Base-by-base conservation (phyloP, 2,797 vertebrate genomes). In the Salmo trutta region DNA sequence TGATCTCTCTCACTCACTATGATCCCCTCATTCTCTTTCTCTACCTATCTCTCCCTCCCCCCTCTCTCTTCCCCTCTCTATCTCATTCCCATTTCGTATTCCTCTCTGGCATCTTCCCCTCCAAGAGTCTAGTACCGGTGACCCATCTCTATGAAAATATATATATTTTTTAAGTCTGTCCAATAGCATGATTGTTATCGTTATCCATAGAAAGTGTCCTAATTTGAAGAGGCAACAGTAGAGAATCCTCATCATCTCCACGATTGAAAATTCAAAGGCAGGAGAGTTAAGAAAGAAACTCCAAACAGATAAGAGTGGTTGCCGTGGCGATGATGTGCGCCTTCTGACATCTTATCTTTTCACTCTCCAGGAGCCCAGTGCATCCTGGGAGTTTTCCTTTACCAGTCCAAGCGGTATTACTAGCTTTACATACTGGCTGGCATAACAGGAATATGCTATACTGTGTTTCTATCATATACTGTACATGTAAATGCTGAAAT, bases 71-170 rank as follows among this genome's bases (percentile, higher is more conserved):
- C 41, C 14, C 69, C 10, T 47, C 69, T n/a, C 66, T 33, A 24
- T 33, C 31, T 68, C 65, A 47, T 47, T 24, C 65, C 7, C 2
- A 0, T 19, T 14, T 29, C 65, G 15, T 67, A 67, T 17, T 67
- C 75, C 12, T 76, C 51, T 2, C 65, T 36, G 3, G 5, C 65
- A 2, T 68, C 29, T 41, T 27, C 24, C 17, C 81, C 33, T 77
- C 74, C 90, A 99, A 98, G 94, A 95, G 36, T 81, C 94, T 99
- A 79, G 95, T 92, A 77, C 97, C 97, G 0, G 97, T 99, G 17
- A 99, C 96, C 0, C 98, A 99, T 93, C 83, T 99, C 8, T 99
- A 99, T 0, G 97, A 47, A 47, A 3, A 47, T 47, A 47, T 47
- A 47, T 6, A 33, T 36, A 7, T 7, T 33, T 33, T 33, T 33